phyloP scores from a whole-genome alignment of 2,797 vertebrate genomes.

The Streptopelia turtur region DNA sequence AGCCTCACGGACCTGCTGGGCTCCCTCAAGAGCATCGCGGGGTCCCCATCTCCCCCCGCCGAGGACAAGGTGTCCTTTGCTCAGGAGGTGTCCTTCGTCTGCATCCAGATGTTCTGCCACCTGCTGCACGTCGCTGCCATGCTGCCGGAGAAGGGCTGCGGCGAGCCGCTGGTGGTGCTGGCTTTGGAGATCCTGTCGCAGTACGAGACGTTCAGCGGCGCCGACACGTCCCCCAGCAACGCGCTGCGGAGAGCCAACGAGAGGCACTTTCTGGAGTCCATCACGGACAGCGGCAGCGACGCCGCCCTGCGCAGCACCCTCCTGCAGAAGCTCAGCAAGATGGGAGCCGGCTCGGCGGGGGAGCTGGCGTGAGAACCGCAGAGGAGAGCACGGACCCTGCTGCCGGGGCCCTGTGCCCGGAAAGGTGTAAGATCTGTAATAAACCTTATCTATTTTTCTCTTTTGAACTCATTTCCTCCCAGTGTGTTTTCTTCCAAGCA shows the following conservation, averaged over 20 bases:
- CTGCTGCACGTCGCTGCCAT: constrained; percentile 92
- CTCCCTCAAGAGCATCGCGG: constrained; percentile 69
- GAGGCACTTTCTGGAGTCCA: constrained; percentile 88
- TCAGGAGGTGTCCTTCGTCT: constrained; percentile 88
- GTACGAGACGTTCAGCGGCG: constrained; percentile 80
- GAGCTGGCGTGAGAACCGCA: neutral
- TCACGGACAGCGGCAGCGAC: constrained; percentile 83
- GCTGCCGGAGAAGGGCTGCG: constrained; percentile 80
- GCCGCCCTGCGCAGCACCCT: constrained; percentile 85
- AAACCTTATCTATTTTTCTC: neutral
- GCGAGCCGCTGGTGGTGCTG: constrained; percentile 84
- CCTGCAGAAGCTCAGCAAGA: constrained; percentile 89
- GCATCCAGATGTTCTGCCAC: constrained; percentile 94
- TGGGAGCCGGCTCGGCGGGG: neutral
- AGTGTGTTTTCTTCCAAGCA: neutral
- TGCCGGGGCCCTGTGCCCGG: neutral
- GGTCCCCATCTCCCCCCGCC: neutral
- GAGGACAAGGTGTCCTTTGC: constrained; percentile 13
- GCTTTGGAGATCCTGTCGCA: constrained; percentile 90
- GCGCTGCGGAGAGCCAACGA: constrained; percentile 85
- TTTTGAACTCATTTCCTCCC: neutral
- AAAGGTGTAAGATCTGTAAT: constrained; percentile 3
- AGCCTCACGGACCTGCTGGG: constrained; percentile 82
- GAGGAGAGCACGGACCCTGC: neutral
- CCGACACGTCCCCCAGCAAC: constrained; percentile 79